phyloP scores from a whole-genome alignment of 2,888 invertebrate species.

The Theodoxus fluviatilis region DNA sequence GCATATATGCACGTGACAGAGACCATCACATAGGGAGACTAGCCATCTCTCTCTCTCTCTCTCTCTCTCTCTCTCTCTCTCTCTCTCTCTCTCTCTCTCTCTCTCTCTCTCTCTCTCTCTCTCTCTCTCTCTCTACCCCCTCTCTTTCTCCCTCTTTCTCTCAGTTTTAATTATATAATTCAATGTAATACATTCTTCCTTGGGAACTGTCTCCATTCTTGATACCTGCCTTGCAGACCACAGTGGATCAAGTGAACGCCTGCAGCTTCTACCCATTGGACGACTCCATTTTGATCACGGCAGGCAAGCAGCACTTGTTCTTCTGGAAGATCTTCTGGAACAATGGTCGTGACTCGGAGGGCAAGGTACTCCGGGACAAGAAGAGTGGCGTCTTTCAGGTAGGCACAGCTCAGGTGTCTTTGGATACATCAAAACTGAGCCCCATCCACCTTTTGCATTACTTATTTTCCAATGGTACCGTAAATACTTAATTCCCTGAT shows the following conservation, averaged over 20 bases:
- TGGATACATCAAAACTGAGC: too few relatives aligned
- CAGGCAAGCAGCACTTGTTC: conserved; percentile 88
- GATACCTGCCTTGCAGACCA: conserved; percentile 76
- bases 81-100: background rate
- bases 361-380: conserved; percentile 75
- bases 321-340: conserved; percentile 79
- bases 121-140: too few relatives aligned
- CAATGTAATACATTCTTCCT: too few relatives aligned
- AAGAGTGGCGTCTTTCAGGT: conserved; percentile 59
- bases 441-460: too few relatives aligned
- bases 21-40: background rate
- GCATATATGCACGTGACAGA: background rate
- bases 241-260: conserved; percentile 86
- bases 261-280: conserved; percentile 91
- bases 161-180: too few relatives aligned
- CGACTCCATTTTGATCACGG: conserved; percentile 88
- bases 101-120: too few relatives aligned
- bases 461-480: too few relatives aligned
- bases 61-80: background rate
- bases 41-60: background rate
- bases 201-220: too few relatives aligned
- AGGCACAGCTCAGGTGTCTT: conserved; percentile 22
- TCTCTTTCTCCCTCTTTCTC: too few relatives aligned
- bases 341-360: conserved; percentile 69
- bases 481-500: too few relatives aligned